phyloP scores from a whole-genome alignment of 2,888 invertebrate species.

The Melanotus villosus region DNA sequence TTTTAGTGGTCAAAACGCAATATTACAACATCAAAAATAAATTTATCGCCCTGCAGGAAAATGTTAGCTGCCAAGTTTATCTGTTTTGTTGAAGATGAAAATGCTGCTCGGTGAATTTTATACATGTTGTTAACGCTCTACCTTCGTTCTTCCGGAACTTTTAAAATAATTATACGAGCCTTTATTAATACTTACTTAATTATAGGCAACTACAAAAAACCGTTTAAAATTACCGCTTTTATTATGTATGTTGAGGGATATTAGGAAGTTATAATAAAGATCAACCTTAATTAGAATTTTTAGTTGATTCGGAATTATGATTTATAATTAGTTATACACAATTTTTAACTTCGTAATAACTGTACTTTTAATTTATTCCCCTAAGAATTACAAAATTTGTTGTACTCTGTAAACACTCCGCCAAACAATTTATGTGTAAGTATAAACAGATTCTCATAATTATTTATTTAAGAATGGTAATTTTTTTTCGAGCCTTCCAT shows the following conservation, averaged over 20 bases:
- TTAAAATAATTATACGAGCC: slow-evolving; percentile 6
- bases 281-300: too few relatives aligned
- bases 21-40: background rate
- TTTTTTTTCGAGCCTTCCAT: too few relatives aligned
- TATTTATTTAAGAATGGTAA: too few relatives aligned
- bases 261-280: background rate
- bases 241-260: background rate
- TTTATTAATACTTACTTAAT: background rate
- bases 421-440: too few relatives aligned
- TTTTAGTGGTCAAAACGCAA: slow-evolving; percentile 9
- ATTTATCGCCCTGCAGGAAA: slow-evolving; percentile 1
- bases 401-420: too few relatives aligned
- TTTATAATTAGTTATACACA: too few relatives aligned
- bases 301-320: too few relatives aligned
- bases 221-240: background rate
- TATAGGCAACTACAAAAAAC: background rate
- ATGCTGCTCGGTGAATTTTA: slow-evolving; percentile 4
- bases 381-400: too few relatives aligned
- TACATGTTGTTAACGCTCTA: background rate
- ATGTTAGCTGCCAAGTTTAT: slow-evolving; percentile 20
- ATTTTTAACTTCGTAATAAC: too few relatives aligned
- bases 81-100: slow-evolving; percentile 21
- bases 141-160: slow-evolving; percentile 1
- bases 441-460: too few relatives aligned
- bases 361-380: too few relatives aligned